Percentiles rank a stretch among this genome's conserved stretches.
Evolutionary conservation across 2,888 invertebrate species (phyloP).

Genomic region (Chamaedrilus cognettii): DNA sequence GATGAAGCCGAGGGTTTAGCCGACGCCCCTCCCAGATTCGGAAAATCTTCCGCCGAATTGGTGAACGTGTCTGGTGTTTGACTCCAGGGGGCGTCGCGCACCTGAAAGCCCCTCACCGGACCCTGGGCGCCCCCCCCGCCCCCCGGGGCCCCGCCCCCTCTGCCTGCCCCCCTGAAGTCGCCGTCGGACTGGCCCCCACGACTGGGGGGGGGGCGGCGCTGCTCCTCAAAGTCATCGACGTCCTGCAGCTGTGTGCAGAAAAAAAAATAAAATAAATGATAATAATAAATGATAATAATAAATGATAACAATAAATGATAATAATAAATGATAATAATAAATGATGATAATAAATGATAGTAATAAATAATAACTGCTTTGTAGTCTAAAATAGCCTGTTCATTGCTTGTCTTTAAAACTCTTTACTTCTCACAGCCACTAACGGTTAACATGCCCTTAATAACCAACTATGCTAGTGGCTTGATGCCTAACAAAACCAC

Average conservation of each 20-base stretch:
- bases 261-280: not conserved
- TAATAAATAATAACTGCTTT: no score
- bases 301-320: no score
- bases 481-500: no score
- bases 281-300: not conserved
- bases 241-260: constrained; percentile 57
- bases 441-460: no score
- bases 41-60: constrained; percentile 59
- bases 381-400: no score
- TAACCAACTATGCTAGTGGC: no score
- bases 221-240: constrained; percentile 55
- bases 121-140: not conserved
- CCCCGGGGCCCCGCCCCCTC: constrained; percentile 1
- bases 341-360: no score
- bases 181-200: constrained; percentile 29
- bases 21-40: constrained; percentile 40
- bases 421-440: no score
- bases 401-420: no score
- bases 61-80: constrained; percentile 60
- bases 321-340: no score
- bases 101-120: constrained; percentile 48
- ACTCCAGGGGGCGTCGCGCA: constrained; percentile 57
- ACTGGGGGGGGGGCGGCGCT: constrained; percentile 53
- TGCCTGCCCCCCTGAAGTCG: constrained; percentile 17
- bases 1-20: no score